A percentile compares a stretch with the other conserved stretches of the same genome.
Conservation (phyloP, 2,797 vertebrate species). For the Lacerta agilis region DNA sequence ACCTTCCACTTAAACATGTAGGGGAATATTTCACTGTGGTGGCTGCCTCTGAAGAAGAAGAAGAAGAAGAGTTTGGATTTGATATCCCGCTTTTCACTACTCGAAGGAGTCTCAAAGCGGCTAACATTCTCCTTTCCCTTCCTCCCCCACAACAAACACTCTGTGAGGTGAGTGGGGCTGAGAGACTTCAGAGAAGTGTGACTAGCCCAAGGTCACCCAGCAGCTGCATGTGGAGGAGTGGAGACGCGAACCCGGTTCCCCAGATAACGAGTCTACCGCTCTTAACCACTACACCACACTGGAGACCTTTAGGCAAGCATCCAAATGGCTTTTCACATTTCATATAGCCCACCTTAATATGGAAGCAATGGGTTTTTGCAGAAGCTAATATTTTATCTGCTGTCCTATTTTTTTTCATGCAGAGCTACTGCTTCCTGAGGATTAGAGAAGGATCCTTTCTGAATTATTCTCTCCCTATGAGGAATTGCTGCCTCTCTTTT, state of each 20-base stretch:
- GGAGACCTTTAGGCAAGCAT: conserved; percentile 17
- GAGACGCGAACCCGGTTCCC: too few relatives aligned
- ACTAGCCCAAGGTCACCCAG: too few relatives aligned
- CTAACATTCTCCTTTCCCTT: too few relatives aligned
- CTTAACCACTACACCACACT: too few relatives aligned
- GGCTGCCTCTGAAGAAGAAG: neutral
- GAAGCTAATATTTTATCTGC: conserved; percentile 11
- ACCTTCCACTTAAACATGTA: conserved; percentile 3
- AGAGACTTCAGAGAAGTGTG: too few relatives aligned
- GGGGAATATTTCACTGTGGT: conserved; percentile 16
- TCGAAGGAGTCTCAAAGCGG: too few relatives aligned
- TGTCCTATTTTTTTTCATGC: neutral
- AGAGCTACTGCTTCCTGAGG: conserved; percentile 21
- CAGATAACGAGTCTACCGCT: too few relatives aligned
- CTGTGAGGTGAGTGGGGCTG: too few relatives aligned
- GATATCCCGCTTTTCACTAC: too few relatives aligned
- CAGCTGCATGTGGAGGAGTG: too few relatives aligned
- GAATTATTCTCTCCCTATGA: conserved; percentile 56
- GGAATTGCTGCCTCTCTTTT: conserved; percentile 56
- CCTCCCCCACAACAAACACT: too few relatives aligned
- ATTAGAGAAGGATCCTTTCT: conserved; percentile 48
- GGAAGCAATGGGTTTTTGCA: conserved; percentile 19
- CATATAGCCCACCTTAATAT: neutral
- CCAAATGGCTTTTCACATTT: conserved; percentile 41
- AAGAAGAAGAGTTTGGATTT: too few relatives aligned